A percentile compares a stretch with the other conserved stretches of the same genome.
Conservation (phyloP, 2,888 invertebrate species). For the Kuschelorhynchus macadamiae region DNA sequence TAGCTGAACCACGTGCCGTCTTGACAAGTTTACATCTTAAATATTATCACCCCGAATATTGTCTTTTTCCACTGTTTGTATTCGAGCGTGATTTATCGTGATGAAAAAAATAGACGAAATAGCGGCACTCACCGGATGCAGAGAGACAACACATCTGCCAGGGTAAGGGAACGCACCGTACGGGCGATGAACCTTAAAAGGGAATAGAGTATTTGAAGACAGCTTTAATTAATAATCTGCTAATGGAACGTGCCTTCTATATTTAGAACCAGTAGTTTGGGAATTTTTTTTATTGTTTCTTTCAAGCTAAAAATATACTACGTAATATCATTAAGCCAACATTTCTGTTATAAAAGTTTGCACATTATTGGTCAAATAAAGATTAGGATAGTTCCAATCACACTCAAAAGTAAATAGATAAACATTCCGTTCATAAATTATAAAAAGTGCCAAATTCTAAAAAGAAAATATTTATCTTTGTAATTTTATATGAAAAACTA, state of each 20-base stretch:
- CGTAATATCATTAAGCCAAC: too few species aligned
- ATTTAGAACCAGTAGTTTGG: conserved; percentile 4
- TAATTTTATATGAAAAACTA: too few species aligned
- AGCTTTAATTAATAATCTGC: conserved; percentile 42
- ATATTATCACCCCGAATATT: conserved; percentile 41
- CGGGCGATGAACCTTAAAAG: conserved; percentile 46
- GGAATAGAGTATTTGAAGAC: conserved; percentile 41
- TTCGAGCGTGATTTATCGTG: conserved; percentile 37
- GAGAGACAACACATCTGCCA: conserved; percentile 46
- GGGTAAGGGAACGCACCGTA: conserved; percentile 26
- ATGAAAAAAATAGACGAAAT: conserved; percentile 46
- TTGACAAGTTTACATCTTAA: too few species aligned
- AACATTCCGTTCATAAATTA: too few species aligned
- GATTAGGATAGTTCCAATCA: too few species aligned
- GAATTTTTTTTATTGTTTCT: background rate
- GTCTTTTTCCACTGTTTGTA: conserved; percentile 20
- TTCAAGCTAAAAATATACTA: too few species aligned
- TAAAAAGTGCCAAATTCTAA: too few species aligned
- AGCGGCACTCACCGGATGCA: conserved; percentile 38
- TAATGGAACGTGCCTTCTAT: conserved; percentile 4
- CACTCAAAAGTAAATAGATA: too few species aligned
- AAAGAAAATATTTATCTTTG: too few species aligned
- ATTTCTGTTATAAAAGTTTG: too few species aligned
- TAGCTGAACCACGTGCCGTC: too few species aligned
- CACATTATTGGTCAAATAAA: too few species aligned